Conservation (phyloP, 2,113 vertebrate genomes). For the Ptilonorhynchus violaceus region DNA sequence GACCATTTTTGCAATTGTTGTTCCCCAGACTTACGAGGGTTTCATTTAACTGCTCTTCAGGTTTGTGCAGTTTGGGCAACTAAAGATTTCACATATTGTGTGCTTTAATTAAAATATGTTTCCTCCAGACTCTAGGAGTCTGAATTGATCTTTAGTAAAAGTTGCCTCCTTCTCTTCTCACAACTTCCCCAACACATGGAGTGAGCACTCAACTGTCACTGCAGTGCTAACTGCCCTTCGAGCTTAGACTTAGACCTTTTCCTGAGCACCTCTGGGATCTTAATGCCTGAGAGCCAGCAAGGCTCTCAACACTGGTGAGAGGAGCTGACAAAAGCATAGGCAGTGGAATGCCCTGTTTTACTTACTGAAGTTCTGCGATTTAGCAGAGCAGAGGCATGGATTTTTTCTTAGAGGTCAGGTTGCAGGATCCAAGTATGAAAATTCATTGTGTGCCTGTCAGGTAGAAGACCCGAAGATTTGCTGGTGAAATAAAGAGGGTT, state of each 20-base stretch:
- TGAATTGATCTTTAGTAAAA: neutral
- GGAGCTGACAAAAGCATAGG: neutral
- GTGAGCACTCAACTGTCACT: neutral
- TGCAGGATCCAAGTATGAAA: neutral
- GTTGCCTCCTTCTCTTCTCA: neutral
- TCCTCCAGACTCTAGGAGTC: neutral
- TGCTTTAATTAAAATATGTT: neutral
- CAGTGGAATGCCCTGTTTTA: neutral
- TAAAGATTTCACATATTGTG: neutral
- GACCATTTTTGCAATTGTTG: neutral
- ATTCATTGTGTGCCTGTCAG: neutral
- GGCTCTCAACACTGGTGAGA: neutral
- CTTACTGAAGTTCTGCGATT: neutral
- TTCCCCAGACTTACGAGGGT: neutral
- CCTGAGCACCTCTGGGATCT: neutral
- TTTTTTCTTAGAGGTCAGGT: neutral
- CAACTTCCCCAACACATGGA: rapidly evolving
- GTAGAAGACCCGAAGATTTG: neutral
- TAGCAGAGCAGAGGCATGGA: neutral
- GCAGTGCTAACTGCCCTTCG: neutral
- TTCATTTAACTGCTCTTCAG: neutral
- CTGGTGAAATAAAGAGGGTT: neutral
- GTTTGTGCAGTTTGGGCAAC: neutral
- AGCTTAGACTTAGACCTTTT: neutral
- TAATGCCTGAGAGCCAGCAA: neutral